These are phyloP conservation scores for Odontamblyopus lacepedii DNA, from an alignment of 2,797 vertebrate species.

Conservation along the genomic window DNA sequence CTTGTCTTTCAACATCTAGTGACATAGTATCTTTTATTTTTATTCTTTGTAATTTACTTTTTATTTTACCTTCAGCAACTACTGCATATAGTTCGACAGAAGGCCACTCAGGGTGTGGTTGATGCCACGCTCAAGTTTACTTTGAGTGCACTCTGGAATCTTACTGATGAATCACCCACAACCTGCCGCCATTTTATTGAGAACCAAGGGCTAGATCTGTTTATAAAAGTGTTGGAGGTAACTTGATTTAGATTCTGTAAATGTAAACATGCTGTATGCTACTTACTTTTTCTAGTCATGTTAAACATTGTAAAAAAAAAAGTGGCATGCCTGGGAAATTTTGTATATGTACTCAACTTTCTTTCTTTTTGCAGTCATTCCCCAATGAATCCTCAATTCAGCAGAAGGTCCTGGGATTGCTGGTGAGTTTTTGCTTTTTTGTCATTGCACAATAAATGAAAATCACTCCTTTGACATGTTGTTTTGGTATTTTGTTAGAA, in stretches of 20 bases:
- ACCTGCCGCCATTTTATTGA: constrained; percentile 98
- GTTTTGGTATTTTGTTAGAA: constrained; percentile 76
- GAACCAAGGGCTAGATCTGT: constrained; percentile 96
- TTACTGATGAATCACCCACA: constrained; percentile 97
- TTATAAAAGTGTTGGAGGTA: constrained; percentile 98
- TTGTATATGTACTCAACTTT: constrained; percentile 14
- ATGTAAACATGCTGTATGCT: constrained; percentile 1
- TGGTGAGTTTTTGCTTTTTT: constrained; percentile 82
- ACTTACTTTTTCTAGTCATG: constrained; percentile 10
- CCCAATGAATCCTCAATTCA: constrained; percentile 97
- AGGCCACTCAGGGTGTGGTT: constrained; percentile 91
- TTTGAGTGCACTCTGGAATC: constrained; percentile 97
- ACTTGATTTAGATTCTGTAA: not conserved
- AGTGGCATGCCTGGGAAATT: not conserved
- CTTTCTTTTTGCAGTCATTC: constrained; percentile 84
- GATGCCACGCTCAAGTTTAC: constrained; percentile 98
- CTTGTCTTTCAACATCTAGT: not conserved
- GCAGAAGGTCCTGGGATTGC: constrained; percentile 95
- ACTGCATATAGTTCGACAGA: constrained; percentile 97
- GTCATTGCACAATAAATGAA: not conserved
- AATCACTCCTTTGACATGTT: not conserved
- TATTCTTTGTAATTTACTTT: no score
- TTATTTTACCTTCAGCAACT: constrained; percentile 83
- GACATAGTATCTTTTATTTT: not conserved
- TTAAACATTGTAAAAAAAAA: not conserved